Conservation (phyloP, 1,140 invertebrate species). For the Sycophaga agraensis region DNA sequence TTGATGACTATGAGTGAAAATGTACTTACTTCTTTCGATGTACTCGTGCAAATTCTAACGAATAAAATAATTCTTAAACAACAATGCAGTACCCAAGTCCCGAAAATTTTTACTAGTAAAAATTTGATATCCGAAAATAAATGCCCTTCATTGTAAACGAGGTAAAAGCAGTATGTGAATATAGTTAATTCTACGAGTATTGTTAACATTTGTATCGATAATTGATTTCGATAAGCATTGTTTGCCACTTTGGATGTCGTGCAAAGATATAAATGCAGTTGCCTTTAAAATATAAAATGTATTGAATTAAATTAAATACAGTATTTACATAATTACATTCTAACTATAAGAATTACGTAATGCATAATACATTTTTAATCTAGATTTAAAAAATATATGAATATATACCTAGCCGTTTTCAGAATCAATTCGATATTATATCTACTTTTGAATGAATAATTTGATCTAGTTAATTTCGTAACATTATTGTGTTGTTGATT, state of each 20-base stretch:
- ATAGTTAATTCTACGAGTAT: slow-evolving; percentile 33
- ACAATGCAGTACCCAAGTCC: no score
- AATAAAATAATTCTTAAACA: no score
- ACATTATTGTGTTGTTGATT: not conserved
- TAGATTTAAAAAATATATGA: not conserved
- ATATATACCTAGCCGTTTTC: slow-evolving; percentile 12
- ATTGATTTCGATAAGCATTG: slow-evolving; percentile 34
- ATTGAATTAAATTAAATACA: not conserved
- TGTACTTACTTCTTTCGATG: no score
- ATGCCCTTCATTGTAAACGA: slow-evolving; percentile 11
- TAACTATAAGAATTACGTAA: no score
- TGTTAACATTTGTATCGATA: slow-evolving; percentile 32
- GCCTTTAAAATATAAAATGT: slow-evolving; percentile 19
- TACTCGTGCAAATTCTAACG: no score
- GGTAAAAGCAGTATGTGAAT: slow-evolving; percentile 29
- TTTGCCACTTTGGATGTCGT: slow-evolving; percentile 30
- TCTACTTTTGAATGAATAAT: slow-evolving; percentile 6
- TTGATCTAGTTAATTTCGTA: no score
- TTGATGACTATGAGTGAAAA: no score
- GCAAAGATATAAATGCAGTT: slow-evolving; percentile 39
- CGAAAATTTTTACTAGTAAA: no score
- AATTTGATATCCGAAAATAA: no score
- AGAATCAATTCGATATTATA: slow-evolving; percentile 15
- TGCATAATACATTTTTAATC: no score
- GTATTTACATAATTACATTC: not conserved